These are phyloP conservation scores for Odocoileus hemionus DNA, from an alignment of 2,113 vertebrate genomes.

Conservation along the genomic window DNA sequence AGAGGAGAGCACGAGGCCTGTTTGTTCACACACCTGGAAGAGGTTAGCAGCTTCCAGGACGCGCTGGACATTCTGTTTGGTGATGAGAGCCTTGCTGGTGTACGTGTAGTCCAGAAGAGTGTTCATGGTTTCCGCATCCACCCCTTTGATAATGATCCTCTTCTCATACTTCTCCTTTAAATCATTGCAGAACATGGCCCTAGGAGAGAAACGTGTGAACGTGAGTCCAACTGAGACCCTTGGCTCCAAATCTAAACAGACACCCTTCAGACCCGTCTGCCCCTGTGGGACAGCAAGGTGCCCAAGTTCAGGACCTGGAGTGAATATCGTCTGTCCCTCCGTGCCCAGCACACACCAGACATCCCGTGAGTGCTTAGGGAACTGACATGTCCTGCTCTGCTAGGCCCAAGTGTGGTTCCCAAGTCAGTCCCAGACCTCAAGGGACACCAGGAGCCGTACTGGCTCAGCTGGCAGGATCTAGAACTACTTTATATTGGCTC, in stretches of 20 bases:
- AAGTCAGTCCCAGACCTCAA: neutral
- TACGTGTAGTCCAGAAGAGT: slow-evolving; percentile 95
- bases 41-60: slow-evolving; percentile 94
- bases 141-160: slow-evolving; percentile 90
- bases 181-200: slow-evolving; percentile 98
- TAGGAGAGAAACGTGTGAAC: slow-evolving; percentile 73
- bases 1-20: neutral
- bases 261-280: neutral
- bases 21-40: slow-evolving; percentile 88
- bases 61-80: slow-evolving; percentile 92
- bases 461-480: neutral
- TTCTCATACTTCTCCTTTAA: slow-evolving; percentile 94
- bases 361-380: neutral
- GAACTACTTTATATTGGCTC: neutral
- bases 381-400: neutral
- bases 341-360: neutral
- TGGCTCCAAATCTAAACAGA: neutral
- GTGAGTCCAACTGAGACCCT: neutral
- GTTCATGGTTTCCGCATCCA: slow-evolving; percentile 92
- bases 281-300: neutral
- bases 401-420: neutral
- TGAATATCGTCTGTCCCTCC: neutral
- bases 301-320: neutral
- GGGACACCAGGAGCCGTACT: neutral
- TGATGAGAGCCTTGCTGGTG: slow-evolving; percentile 92